Base-by-base conservation (phyloP, 2,888 invertebrate genomes). In the Bugulina stolonifera region DNA sequence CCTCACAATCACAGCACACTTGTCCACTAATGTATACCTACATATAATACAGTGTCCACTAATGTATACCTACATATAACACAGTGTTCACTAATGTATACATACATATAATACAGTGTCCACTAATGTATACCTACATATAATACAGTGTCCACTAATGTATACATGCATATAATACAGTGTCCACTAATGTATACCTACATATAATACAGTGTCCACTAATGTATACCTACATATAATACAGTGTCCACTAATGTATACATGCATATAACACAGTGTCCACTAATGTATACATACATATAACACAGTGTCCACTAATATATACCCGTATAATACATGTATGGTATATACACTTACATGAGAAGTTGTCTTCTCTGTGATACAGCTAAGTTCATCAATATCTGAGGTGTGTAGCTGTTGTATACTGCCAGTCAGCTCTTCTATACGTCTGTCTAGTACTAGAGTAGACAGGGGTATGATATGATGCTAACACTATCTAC, bases 201-300 rank as follows among this genome's bases (percentile, higher is more conserved):
- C 10, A 25, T n/a, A n/a, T n/a, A n/a, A n/a, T n/a, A n/a, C n/a
- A n/a, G n/a, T 91, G 88, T 22, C 94, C 94, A 72, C 89, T 89
- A 10, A 87, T 87, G 35, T 84, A 82, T 29, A 87, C 84, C 18
- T 80, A 76, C 73, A 72, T 43, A 43, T 43, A 43, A 10, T 43
- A 43, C 43, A 43, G 5, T 10, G 18, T 43, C 5, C 43, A 43
- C 10, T 43, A 43, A 54, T 27, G 52, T 52, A 69, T 64, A 52
- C 3, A 27, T 34, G 32, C 10, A 25, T n/a, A n/a, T n/a, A n/a
- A n/a, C n/a, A n/a, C n/a, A n/a, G n/a, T 91, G 88, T 22, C 94
- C 94, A 72, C 89, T 89, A 10, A 87, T 87, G 35, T 84, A 82
- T 29, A 87, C 84, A 14, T 80, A 76, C 73, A 72, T 43, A 43